These are phyloP conservation scores for Malurus cyaneus DNA, from an alignment of 2,113 vertebrate species.

Conservation along the genomic window DNA sequence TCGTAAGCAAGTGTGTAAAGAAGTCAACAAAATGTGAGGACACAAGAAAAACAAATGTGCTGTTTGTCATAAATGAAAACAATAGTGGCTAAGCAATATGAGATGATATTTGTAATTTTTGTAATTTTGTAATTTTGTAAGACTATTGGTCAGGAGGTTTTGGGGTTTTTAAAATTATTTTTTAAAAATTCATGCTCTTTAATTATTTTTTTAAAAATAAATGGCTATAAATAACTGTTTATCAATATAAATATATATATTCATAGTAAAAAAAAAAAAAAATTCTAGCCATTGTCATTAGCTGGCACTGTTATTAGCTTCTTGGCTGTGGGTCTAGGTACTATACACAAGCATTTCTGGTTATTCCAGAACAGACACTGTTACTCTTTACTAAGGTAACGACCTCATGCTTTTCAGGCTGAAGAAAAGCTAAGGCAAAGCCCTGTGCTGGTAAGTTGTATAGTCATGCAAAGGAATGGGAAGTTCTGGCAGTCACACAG, in stretches of 20 bases:
- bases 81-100: not conserved
- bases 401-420: not conserved
- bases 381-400: not conserved
- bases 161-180: no score
- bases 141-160: not conserved
- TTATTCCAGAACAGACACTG: not conserved
- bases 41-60: not conserved
- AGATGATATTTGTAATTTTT: not conserved
- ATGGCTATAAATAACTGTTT: not conserved
- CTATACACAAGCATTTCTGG: not conserved
- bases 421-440: not conserved
- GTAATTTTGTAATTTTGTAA: not conserved
- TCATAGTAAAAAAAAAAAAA: not conserved
- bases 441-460: no score
- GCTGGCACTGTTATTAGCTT: not conserved
- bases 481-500: not conserved
- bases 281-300: not conserved
- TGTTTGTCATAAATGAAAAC: not conserved
- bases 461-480: not conserved
- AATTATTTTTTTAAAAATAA: not conserved
- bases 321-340: not conserved
- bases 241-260: not conserved
- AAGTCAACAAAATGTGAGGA: not conserved
- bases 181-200: not conserved
- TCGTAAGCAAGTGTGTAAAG: not conserved